Conservation (phyloP, 2,888 invertebrate species). For the Halictus ligatus region DNA sequence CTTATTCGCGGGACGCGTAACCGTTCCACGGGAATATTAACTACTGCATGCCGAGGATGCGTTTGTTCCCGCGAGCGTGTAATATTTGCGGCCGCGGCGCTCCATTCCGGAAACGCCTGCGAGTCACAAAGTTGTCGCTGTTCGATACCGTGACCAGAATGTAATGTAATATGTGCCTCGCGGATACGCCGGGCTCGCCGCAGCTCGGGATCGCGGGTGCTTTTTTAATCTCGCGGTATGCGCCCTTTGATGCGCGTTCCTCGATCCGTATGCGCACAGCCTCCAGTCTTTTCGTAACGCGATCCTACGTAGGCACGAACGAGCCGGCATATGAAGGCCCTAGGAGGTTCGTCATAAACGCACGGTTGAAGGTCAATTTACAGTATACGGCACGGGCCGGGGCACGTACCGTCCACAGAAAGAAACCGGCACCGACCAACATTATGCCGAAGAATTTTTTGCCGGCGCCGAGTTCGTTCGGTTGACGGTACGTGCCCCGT, state of each 20-base stretch:
- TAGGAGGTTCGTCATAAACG: too few species aligned
- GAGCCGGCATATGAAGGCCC: background rate
- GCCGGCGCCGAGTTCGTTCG: too few species aligned
- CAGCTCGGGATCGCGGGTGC: background rate
- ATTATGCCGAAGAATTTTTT: too few species aligned
- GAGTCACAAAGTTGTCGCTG: conserved; percentile 11
- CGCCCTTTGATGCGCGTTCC: conserved; percentile 5
- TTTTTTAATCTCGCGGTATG: conserved; percentile 45
- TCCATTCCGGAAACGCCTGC: background rate
- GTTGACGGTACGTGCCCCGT: too few species aligned
- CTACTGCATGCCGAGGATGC: background rate
- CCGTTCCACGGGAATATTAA: conserved; percentile 26
- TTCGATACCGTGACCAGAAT: conserved; percentile 31
- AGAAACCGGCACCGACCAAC: too few species aligned
- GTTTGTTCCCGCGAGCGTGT: conserved; percentile 2
- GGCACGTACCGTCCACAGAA: too few species aligned
- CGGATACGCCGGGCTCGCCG: background rate
- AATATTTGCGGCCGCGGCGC: conserved; percentile 15
- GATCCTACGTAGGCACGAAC: background rate
- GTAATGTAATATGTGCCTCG: conserved; percentile 23
- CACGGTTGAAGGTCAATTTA: too few species aligned
- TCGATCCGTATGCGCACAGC: background rate
- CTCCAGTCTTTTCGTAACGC: conserved; percentile 9
- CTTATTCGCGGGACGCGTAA: conserved; percentile 26
- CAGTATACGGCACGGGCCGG: too few species aligned